phyloP scores from a whole-genome alignment of 2,113 vertebrate genomes.

The Acrocephalus kingi region DNA sequence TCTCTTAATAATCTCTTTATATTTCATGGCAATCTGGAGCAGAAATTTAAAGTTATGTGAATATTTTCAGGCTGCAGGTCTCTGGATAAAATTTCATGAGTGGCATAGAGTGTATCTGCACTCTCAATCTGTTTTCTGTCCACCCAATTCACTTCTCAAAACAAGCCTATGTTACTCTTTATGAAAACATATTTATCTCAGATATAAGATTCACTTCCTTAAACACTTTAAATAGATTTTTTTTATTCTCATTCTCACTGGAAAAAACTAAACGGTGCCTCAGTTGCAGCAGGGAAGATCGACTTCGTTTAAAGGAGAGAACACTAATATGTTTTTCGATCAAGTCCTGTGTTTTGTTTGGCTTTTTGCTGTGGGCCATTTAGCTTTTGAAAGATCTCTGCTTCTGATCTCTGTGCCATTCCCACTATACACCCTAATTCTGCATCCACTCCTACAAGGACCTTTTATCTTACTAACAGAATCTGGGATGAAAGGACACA shows the following conservation, averaged over 20 bases:
- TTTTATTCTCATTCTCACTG: background rate
- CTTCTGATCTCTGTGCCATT: background rate
- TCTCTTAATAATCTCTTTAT: background rate
- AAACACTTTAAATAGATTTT: background rate
- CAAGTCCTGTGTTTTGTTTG: background rate
- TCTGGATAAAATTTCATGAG: background rate
- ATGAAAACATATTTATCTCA: background rate
- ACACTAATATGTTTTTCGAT: background rate
- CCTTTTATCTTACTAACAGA: constrained; percentile 25
- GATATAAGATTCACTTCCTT: background rate
- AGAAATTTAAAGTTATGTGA: background rate
- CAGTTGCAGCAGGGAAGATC: background rate
- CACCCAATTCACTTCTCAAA: background rate
- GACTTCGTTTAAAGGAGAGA: background rate
- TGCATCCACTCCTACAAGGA: background rate
- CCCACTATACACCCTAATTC: background rate
- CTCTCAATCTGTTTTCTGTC: background rate
- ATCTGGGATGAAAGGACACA: background rate
- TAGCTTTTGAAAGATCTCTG: constrained; percentile 10
- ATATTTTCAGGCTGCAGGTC: background rate
- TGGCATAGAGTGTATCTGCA: background rate
- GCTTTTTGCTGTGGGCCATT: background rate
- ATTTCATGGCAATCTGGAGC: background rate
- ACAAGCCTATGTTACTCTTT: background rate
- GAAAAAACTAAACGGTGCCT: background rate